These are phyloP conservation scores for Phenganax stokvisi DNA, from an alignment of 92 coral and sea anemone genomes.

Conservation along the genomic window DNA sequence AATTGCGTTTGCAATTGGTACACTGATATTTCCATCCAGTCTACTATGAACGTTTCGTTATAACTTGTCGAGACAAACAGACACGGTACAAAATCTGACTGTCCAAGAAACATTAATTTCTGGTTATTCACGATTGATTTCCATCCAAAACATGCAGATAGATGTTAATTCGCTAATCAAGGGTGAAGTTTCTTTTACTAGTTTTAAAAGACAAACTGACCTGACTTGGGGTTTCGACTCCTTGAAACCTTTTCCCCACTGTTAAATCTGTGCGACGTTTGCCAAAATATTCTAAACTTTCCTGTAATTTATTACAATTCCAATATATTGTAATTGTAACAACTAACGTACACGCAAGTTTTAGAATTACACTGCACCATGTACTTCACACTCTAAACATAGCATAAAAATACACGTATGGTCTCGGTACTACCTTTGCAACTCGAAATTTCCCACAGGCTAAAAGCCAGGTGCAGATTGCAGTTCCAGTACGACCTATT, in stretches of 20 bases:
- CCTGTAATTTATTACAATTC: conserved; percentile 44
- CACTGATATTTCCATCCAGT: no score
- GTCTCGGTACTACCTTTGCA: conserved; percentile 56
- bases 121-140: no score
- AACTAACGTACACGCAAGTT: no score
- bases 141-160: no score
- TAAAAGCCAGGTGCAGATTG: conserved; percentile 89
- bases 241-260: conserved; percentile 76
- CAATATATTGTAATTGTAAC: not conserved
- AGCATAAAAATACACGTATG: not conserved
- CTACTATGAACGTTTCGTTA: no score
- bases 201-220: conserved; percentile 24
- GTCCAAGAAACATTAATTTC: no score
- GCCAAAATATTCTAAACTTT: conserved; percentile 94
- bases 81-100: no score
- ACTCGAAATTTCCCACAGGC: conserved; percentile 83
- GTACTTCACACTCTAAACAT: not conserved
- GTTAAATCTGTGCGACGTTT: conserved; percentile 89
- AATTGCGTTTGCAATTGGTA: no score
- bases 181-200: no score
- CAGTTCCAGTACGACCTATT: conserved; percentile 95
- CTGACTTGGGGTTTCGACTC: conserved; percentile 98
- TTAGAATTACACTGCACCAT: not conserved
- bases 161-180: not conserved
- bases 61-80: no score